These are phyloP conservation scores for Phytoseiulus persimilis DNA, from an alignment of 2,888 invertebrate species.

Conservation along the genomic window DNA sequence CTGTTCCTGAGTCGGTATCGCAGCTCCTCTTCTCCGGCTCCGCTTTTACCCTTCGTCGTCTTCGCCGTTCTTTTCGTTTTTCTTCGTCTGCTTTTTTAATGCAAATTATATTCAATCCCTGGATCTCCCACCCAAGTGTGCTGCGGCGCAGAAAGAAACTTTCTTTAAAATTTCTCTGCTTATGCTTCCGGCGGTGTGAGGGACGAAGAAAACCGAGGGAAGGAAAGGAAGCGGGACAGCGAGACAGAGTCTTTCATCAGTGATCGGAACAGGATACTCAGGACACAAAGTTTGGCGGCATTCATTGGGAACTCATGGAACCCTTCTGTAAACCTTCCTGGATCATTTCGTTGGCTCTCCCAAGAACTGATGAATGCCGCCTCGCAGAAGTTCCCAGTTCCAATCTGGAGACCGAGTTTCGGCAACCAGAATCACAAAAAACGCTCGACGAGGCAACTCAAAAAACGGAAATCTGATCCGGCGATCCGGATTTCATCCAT, in stretches of 20 bases:
- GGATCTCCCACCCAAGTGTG: not conserved
- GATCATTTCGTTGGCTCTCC: not conserved
- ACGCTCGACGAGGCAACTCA: too few species aligned
- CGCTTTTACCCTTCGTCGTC: constrained; percentile 5
- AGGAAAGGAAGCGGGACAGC: not conserved
- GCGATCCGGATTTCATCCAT: too few species aligned
- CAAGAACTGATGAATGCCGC: not conserved
- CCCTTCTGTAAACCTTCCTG: not conserved
- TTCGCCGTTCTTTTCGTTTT: not conserved
- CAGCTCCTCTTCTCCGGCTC: not conserved
- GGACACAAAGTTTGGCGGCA: not conserved
- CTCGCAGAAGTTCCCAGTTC: not conserved
- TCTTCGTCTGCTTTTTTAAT: constrained; percentile 13
- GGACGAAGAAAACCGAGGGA: not conserved
- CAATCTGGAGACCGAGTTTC: not conserved
- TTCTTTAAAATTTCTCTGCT: constrained; percentile 5
- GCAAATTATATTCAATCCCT: constrained; percentile 39
- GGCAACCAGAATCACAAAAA: not conserved
- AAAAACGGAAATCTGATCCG: too few species aligned
- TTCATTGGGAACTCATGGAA: not conserved
- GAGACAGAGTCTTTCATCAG: not conserved
- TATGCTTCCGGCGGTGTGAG: not conserved
- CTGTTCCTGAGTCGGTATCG: not conserved
- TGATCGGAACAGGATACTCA: not conserved
- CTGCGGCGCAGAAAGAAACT: not conserved